Evolutionary conservation across 2,113 vertebrate genomes (phyloP).

Genomic region (Passer domesticus): DNA sequence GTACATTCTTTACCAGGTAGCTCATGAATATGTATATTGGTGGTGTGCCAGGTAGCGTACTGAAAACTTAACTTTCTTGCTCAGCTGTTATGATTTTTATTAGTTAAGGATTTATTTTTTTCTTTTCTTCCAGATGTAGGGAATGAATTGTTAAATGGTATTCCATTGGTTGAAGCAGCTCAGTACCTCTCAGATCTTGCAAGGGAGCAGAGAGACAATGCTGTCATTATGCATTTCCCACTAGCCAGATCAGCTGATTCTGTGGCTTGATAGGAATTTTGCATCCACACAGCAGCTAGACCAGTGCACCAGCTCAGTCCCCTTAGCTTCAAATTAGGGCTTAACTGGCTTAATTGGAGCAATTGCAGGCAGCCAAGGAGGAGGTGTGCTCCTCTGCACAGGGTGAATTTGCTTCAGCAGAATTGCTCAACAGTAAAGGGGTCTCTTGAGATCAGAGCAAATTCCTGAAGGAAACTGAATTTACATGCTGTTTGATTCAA

Average conservation of each 20-base stretch:
- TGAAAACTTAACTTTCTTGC: neutral
- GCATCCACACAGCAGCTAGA: neutral
- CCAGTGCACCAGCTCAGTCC: neutral
- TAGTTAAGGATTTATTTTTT: neutral
- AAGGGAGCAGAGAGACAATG: neutral
- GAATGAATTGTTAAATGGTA: neutral
- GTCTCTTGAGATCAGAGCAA: neutral
- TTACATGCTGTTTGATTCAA: neutral
- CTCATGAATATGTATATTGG: constrained; percentile 31
- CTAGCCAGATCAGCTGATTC: neutral
- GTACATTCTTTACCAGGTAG: constrained; percentile 13
- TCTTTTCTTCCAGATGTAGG: neutral
- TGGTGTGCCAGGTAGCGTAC: neutral
- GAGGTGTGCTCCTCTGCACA: neutral
- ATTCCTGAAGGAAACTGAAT: neutral
- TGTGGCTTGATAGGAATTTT: neutral
- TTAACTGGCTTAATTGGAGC: neutral
- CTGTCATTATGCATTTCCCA: neutral
- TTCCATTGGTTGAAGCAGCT: neutral
- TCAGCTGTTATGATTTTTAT: neutral
- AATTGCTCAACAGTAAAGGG: neutral
- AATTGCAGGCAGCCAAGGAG: neutral
- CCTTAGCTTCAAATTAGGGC: neutral
- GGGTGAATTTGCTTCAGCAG: neutral
- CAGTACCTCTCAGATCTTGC: neutral